A percentile compares a stretch with the other conserved stretches of the same genome.
Evolutionary conservation across 2,888 invertebrate species (phyloP).

Genomic region (Sminthurides aquaticus): DNA sequence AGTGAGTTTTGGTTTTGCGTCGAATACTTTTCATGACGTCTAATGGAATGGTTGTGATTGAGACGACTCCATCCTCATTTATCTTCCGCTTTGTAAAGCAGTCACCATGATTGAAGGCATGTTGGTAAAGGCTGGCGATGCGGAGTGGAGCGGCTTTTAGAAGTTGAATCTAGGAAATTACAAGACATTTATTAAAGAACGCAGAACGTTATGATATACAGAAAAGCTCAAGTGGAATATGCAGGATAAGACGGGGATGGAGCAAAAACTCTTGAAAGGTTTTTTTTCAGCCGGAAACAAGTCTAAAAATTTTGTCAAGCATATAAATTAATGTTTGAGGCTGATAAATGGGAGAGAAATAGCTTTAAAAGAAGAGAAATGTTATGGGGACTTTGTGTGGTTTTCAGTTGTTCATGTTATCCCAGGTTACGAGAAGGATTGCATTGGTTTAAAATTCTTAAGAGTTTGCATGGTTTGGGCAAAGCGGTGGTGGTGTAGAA

Average conservation of each 20-base stretch:
- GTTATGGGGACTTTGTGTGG: no score
- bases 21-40: slow-evolving; percentile 30
- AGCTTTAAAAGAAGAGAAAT: no score
- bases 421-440: no score
- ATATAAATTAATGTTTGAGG: no score
- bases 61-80: slow-evolving; percentile 31
- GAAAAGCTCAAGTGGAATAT: no score
- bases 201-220: background rate
- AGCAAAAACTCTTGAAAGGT: background rate
- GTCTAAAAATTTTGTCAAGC: no score
- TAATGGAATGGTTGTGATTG: slow-evolving; percentile 32
- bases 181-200: background rate
- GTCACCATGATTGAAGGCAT: slow-evolving; percentile 32
- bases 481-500: no score
- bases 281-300: background rate
- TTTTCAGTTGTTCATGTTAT: no score
- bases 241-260: background rate
- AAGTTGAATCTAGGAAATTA: slow-evolving; percentile 22
- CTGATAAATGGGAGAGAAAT: no score
- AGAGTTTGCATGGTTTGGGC: no score
- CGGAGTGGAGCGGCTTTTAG: slow-evolving; percentile 22
- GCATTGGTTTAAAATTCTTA: no score
- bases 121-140: slow-evolving; percentile 29
- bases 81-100: slow-evolving; percentile 32
- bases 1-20: slow-evolving; percentile 30